Evolutionary conservation across 2,113 vertebrate genomes (phyloP), one percentile per base, ranked within the genome.

Genomic region (human (Homo sapiens)): DNA sequence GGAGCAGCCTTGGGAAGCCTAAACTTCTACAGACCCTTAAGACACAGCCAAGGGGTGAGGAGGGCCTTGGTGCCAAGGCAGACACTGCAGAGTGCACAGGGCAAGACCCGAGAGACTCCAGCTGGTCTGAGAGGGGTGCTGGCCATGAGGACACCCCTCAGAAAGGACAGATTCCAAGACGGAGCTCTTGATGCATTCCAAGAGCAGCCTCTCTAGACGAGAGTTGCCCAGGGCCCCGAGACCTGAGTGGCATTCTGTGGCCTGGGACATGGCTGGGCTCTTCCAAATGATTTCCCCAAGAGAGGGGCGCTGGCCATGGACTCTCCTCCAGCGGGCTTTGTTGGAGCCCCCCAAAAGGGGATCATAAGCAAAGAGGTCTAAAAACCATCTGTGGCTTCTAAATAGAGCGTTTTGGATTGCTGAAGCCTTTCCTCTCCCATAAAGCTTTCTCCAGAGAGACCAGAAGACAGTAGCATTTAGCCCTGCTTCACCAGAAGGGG

Each of bases 31-130:
- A 94, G 97, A 98, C 97, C 98, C 90, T 98, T 84, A 93, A 97
- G 98, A 98, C 98, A 98, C 98, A 98, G 98, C 98, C 83, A 93
- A 87, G 86, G 2, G 27, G 72, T 40, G 40, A 10, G 35, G 96
- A 97, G 98, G 97, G 97, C 94, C 94, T 94, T 72, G 96, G 94
- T 97, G 98, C 97, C 88, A 97, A 97, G 97, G 97, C 98, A 98
- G 98, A 98, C 98, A 98, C 61, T 92, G 50, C 73, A 25, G 25
- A 6, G 40, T 17, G 66, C n/a, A 6, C 16, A 10, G 43, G 45
- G n/a, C 35, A n/a, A 48, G 43, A 16, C 3, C 48, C 0, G 3
- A 12, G 76, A 52, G 45, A 32, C 1, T 7, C 87, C 98, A 95
- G 97, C 97, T 96, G 96, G 97, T 84, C 93, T 2, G 0, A 84